Conservation (phyloP, 2,888 invertebrate genomes). For the Thymelicus sylvestris region DNA sequence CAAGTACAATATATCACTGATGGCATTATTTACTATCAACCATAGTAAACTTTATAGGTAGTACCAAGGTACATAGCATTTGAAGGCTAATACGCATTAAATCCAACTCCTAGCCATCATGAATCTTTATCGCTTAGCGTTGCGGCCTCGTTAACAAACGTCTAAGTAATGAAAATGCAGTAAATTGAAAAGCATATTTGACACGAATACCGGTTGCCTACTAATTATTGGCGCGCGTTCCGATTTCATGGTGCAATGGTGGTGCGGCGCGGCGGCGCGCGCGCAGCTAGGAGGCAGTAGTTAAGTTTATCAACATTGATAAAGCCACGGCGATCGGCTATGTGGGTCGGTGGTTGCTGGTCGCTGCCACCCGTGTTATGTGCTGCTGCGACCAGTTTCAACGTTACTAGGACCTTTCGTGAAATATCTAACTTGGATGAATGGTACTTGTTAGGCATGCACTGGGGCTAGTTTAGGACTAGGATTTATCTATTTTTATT, state of each 20-base stretch:
- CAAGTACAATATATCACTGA: no score
- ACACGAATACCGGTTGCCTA: slow-evolving; percentile 25
- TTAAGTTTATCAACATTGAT: slow-evolving; percentile 64
- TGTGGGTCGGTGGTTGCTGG: slow-evolving; percentile 50
- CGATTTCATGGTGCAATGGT: slow-evolving; percentile 57
- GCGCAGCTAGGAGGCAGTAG: slow-evolving; percentile 46
- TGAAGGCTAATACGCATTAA: no score
- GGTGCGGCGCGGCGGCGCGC: slow-evolving; percentile 39
- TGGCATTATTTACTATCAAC: no score
- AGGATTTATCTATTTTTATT: no score
- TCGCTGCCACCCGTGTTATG: slow-evolving; percentile 50
- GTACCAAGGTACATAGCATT: no score
- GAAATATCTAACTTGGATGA: slow-evolving; percentile 3
- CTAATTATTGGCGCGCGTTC: slow-evolving; percentile 51
- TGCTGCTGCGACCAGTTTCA: slow-evolving; percentile 43
- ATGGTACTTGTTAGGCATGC: no score
- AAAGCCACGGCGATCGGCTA: slow-evolving; percentile 51
- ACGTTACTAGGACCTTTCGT: slow-evolving; percentile 27
- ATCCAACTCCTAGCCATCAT: no score
- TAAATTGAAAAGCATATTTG: slow-evolving; percentile 26
- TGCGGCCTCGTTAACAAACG: not conserved
- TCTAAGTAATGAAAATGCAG: slow-evolving; percentile 16
- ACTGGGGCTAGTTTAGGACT: no score
- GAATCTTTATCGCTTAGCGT: no score
- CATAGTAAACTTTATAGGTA: no score